These are phyloP conservation scores for Drosophila lini DNA, from an alignment of 1,140 invertebrate genomes.

Conservation along the genomic window DNA sequence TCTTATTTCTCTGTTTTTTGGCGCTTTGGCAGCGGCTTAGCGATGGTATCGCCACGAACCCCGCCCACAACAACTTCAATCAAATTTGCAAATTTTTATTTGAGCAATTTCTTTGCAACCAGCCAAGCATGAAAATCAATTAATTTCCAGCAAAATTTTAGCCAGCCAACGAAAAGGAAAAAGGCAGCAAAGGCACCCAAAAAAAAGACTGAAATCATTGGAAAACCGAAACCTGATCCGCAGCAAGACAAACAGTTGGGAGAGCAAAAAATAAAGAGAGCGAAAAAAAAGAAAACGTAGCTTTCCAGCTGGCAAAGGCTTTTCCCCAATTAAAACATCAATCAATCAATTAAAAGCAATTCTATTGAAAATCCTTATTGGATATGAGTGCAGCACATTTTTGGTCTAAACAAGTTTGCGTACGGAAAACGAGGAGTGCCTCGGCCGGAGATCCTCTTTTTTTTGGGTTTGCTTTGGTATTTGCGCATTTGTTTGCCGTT, in stretches of 20 bases:
- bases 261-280: constrained; percentile 24
- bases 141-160: constrained; percentile 79
- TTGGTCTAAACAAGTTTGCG: constrained; percentile 68
- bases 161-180: constrained; percentile 34
- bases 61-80: constrained; percentile 70
- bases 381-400: constrained; percentile 64
- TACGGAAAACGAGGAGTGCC: constrained; percentile 22
- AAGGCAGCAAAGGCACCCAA: constrained; percentile 40
- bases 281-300: constrained; percentile 43
- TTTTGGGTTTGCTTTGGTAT: constrained; percentile 46
- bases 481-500: constrained; percentile 66
- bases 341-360: constrained; percentile 83
- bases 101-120: constrained; percentile 77
- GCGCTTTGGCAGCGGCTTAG: constrained; percentile 69
- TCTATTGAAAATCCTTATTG: constrained; percentile 72
- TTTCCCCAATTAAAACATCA: constrained; percentile 83
- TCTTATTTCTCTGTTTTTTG: constrained; percentile 40
- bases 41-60: constrained; percentile 13
- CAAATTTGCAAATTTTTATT: constrained; percentile 82
- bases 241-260: constrained; percentile 41
- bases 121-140: constrained; percentile 81
- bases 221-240: constrained; percentile 47
- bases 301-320: constrained; percentile 57
- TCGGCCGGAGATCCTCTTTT: constrained; percentile 23
- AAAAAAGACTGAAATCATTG: constrained; percentile 35